A percentile compares a stretch with the other conserved stretches of the same genome.
Evolutionary conservation across 1,140 invertebrate species (phyloP).

Genomic region (Mylabris phalerata): DNA sequence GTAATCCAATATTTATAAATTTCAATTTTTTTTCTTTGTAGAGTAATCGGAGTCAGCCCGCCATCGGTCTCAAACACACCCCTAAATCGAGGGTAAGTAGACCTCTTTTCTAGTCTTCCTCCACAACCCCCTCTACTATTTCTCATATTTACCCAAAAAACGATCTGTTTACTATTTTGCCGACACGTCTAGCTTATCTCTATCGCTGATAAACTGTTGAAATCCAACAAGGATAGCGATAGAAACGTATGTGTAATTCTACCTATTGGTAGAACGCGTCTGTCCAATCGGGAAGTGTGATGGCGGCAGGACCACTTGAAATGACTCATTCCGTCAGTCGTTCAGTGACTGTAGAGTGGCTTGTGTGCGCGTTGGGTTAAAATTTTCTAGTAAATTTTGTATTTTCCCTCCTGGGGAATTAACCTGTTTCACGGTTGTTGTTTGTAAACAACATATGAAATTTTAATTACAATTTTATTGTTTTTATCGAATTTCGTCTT

Average conservation of each 20-base stretch:
- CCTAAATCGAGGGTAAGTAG: constrained; percentile 67
- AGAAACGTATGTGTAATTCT: not conserved
- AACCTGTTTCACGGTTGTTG: not conserved
- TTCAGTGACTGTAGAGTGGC: constrained; percentile 5
- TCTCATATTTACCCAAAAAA: too few relatives aligned
- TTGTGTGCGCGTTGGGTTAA: not conserved
- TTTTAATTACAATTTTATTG: constrained; percentile 16
- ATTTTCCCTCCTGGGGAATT: too few relatives aligned
- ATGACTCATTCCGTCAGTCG: constrained; percentile 23
- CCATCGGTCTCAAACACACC: constrained; percentile 68
- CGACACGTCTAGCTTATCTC: too few relatives aligned
- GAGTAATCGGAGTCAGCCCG: constrained; percentile 70
- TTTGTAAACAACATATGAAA: constrained; percentile 28
- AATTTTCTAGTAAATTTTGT: too few relatives aligned
- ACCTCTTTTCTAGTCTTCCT: too few relatives aligned
- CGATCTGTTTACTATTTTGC: too few relatives aligned
- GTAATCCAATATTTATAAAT: too few relatives aligned
- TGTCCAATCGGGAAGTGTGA: constrained; percentile 5
- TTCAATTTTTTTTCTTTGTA: constrained; percentile 48
- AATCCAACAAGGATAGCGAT: not conserved
- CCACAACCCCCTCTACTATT: too few relatives aligned
- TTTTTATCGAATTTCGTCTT: not conserved
- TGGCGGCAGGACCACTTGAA: constrained; percentile 10
- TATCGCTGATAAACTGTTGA: too few relatives aligned
- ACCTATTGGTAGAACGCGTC: not conserved